A percentile compares a stretch with the other conserved stretches of the same genome.
These are phyloP conservation scores for Hyperoplus lanceolatus DNA, from an alignment of 2,797 vertebrate genomes.

Conservation along the genomic window DNA sequence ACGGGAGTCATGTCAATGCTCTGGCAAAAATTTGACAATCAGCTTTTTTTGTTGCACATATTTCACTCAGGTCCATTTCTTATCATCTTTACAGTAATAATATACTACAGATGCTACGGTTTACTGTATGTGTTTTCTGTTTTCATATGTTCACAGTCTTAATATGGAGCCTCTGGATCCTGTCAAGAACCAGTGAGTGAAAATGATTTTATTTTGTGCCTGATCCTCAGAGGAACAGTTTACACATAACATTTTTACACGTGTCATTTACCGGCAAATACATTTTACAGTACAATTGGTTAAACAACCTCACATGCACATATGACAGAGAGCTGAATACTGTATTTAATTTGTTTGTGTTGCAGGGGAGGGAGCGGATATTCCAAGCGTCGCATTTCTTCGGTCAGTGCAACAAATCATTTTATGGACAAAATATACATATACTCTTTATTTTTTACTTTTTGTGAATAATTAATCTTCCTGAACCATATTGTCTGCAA, in stretches of 20 bases:
- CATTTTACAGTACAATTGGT: background rate
- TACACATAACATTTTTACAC: background rate
- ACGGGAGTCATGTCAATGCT: background rate
- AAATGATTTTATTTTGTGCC: background rate
- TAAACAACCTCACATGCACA: background rate
- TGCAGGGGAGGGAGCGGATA: constrained; percentile 63
- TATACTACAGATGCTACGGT: background rate
- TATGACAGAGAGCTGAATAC: background rate
- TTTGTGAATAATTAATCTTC: background rate
- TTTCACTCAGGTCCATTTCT: background rate
- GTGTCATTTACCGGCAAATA: too few relatives aligned
- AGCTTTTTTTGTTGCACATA: background rate
- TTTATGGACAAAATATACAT: background rate
- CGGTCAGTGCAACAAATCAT: constrained; percentile 66
- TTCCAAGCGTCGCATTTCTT: constrained; percentile 78
- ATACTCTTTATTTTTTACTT: background rate
- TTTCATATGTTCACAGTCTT: constrained; percentile 28
- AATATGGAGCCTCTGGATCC: constrained; percentile 79
- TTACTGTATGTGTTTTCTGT: background rate
- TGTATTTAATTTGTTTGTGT: constrained; percentile 36
- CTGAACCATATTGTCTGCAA: background rate
- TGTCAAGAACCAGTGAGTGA: constrained; percentile 71
- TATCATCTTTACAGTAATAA: background rate
- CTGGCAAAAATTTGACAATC: background rate
- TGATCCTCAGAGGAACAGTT: background rate